phyloP scores from a whole-genome alignment of 2,113 vertebrate species.

The Dolichotis patagonum region DNA sequence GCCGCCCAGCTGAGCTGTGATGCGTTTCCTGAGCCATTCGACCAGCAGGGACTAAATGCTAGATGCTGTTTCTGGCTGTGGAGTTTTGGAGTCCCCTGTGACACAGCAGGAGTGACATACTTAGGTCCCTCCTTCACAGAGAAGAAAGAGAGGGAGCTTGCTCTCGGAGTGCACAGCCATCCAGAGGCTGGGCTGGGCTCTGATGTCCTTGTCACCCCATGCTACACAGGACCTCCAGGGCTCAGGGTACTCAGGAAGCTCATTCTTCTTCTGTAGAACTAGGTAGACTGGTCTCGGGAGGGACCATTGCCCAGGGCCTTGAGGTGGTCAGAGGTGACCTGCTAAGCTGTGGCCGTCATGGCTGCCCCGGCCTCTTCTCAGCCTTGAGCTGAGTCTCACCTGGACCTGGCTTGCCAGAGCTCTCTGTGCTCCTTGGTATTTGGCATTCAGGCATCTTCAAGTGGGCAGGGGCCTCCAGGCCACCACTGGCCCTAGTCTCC shows the following conservation, averaged over 20 bases:
- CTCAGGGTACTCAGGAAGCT: too few relatives aligned
- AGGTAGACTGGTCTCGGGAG: background rate
- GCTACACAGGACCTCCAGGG: background rate
- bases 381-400: background rate
- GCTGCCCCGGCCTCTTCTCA: background rate
- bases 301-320: background rate
- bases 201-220: rapidly evolving
- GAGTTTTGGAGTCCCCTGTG: background rate
- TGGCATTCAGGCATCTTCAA: rapidly evolving
- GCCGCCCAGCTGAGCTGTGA: background rate
- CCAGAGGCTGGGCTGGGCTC: background rate
- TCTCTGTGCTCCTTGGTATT: background rate
- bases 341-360: background rate
- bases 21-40: background rate
- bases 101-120: rapidly evolving
- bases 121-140: background rate
- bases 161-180: too few relatives aligned
- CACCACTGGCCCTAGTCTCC: background rate
- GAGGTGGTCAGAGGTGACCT: background rate
- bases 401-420: rapidly evolving
- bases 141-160: background rate
- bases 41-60: rapidly evolving
- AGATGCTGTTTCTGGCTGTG: rapidly evolving
- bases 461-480: rapidly evolving
- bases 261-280: background rate